These are phyloP conservation scores for Andrena cerasifolii DNA, from an alignment of 1,140 invertebrate genomes.

Conservation along the genomic window DNA sequence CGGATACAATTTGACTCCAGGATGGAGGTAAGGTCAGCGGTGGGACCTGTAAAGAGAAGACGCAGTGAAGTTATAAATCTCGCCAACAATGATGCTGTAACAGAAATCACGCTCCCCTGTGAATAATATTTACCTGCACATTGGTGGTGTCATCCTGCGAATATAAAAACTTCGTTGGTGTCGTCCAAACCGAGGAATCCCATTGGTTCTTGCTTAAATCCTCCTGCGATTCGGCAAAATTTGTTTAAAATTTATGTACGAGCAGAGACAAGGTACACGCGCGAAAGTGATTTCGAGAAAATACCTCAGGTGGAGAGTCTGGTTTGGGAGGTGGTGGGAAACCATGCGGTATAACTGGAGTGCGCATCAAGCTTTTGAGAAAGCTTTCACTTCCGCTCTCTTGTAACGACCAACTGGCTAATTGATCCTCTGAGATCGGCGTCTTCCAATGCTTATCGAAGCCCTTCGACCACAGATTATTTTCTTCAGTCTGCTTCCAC, in stretches of 20 bases:
- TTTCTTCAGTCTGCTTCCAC: conserved; percentile 68
- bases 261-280: not conserved
- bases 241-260: not conserved
- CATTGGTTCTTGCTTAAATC: conserved; percentile 65
- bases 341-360: conserved; percentile 61
- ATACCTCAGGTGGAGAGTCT: conserved; percentile 70
- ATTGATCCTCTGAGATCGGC: conserved; percentile 52
- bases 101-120: not conserved
- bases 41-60: conserved; percentile 68
- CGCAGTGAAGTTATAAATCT: conserved; percentile 3
- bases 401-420: conserved; percentile 65
- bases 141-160: conserved; percentile 69
- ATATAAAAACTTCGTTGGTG: conserved; percentile 74
- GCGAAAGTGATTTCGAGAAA: not conserved
- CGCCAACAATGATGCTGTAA: conserved; percentile 3
- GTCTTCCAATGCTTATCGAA: conserved; percentile 68
- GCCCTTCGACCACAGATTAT: conserved; percentile 60
- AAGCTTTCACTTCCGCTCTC: conserved; percentile 69
- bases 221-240: conserved; percentile 33
- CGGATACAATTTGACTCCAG: conserved; percentile 70
- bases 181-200: conserved; percentile 78
- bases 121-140: conserved; percentile 68
- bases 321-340: conserved; percentile 73
- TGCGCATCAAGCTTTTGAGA: conserved; percentile 71
- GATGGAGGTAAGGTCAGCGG: conserved; percentile 71